These are phyloP conservation scores for Geophilus truncorum DNA, from an alignment of 2,888 invertebrate genomes.

Conservation along the genomic window DNA sequence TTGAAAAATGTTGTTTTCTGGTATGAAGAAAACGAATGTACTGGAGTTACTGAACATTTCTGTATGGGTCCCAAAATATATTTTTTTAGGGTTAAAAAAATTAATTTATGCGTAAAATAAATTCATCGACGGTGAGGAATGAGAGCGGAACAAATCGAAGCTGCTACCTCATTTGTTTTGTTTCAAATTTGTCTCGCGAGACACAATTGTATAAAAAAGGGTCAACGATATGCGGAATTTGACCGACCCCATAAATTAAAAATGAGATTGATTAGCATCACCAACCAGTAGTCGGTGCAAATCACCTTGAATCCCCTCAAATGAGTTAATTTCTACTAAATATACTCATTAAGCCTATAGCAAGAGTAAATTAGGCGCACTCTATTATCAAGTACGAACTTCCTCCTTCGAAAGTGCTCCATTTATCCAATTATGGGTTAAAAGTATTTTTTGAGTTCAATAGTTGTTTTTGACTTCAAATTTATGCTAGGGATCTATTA, in stretches of 20 bases:
- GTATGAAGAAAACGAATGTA: too few species aligned
- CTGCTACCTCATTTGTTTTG: not conserved
- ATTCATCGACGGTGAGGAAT: not conserved
- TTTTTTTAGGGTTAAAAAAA: too few species aligned
- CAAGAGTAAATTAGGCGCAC: too few species aligned
- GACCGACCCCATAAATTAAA: not conserved
- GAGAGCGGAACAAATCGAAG: not conserved
- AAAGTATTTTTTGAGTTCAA: too few species aligned
- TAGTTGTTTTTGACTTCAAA: too few species aligned
- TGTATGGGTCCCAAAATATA: too few species aligned
- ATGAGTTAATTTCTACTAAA: not conserved
- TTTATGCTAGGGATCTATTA: too few species aligned
- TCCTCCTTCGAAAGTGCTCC: not conserved
- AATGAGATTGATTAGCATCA: not conserved
- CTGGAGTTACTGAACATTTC: too few species aligned
- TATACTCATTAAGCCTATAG: not conserved
- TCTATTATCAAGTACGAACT: too few species aligned
- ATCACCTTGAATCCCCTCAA: not conserved
- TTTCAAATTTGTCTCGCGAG: not conserved
- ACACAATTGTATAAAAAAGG: not conserved
- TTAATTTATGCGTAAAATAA: too few species aligned
- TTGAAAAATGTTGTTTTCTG: too few species aligned
- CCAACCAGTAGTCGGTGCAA: not conserved
- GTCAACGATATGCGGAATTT: too few species aligned
- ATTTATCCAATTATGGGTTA: not conserved